Evolutionary conservation across 2,888 invertebrate species (phyloP), one percentile per base, ranked within the genome.

Genomic region (Tricholauxania praeusta): DNA sequence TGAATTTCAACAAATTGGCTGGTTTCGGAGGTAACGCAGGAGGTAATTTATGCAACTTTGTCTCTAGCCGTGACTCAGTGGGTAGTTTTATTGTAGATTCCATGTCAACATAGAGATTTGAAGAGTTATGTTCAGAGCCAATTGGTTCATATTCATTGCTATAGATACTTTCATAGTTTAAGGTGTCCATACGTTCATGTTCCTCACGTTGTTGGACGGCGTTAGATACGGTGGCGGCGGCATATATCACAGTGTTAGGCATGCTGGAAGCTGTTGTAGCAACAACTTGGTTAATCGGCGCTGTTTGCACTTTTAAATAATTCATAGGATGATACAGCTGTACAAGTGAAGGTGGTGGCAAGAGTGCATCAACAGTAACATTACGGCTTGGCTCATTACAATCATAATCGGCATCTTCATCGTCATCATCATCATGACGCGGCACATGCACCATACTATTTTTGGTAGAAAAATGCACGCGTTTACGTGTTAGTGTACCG

Each of bases 11-110:
- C 80, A 93, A 88, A 87, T 93, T 93, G 79, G 92, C 91, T 80
- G 94, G 94, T 87, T 94, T 93, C 62, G 94, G 93, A 75, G 94
- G 93, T 84, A 95, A 87, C 77, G 94, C 93, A 71, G 93, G 93
- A 73, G 93, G 93, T 77, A 85, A 70, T 75, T 86, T 82, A 22
- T 80, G 79, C 55, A 74, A 80, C 53, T 49, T 62, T 0, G n/a
- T 28, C 14, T 70, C 55, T 6, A 15, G 28, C 10, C 69, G 57
- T 17, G 48, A 63, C 17, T 66, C 88, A 12, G 47, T 51, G 70
- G 84, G 79, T 72, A 89, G 49, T 68, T 74, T 77, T 5, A 75
- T 66, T 0, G 78, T 90, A 53, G 88, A 88, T 73, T 92, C 91
- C 86, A 93, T 92, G 79, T 89, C 89, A 28, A 92, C 91, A 85